Evolutionary conservation across 2,113 vertebrate genomes (phyloP).

Genomic region (Bambusicola thoracicus): DNA sequence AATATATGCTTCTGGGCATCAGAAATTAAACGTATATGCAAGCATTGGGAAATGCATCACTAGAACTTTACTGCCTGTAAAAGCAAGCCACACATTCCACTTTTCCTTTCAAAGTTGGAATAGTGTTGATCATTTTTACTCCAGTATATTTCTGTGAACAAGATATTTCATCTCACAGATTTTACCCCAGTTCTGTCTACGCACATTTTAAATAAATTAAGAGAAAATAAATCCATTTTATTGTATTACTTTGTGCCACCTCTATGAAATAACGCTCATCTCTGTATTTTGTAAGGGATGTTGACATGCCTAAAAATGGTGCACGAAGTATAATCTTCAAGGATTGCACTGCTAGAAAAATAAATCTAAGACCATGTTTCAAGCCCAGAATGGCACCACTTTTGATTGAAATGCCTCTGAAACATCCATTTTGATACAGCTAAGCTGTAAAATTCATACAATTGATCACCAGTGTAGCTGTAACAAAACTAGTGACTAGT

Average conservation of each 20-base stretch:
- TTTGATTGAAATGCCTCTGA: slow-evolving; percentile 78
- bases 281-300: slow-evolving; percentile 76
- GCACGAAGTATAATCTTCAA: slow-evolving; percentile 79
- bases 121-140: slow-evolving; percentile 44
- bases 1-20: not conserved
- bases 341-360: slow-evolving; percentile 73
- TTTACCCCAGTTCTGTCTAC: slow-evolving; percentile 76
- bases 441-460: slow-evolving; percentile 67
- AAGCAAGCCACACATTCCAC: slow-evolving; percentile 6
- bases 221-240: slow-evolving; percentile 83
- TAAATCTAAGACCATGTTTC: slow-evolving; percentile 79
- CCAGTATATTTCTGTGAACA: slow-evolving; percentile 72
- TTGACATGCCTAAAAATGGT: slow-evolving; percentile 81
- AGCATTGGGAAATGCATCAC: not conserved
- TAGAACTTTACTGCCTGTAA: not conserved
- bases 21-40: not conserved
- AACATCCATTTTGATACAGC: slow-evolving; percentile 69
- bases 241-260: slow-evolving; percentile 79
- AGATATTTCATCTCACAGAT: slow-evolving; percentile 77
- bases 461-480: slow-evolving; percentile 67
- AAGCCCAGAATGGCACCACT: slow-evolving; percentile 64
- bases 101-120: slow-evolving; percentile 54
- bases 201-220: slow-evolving; percentile 84
- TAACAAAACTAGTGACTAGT: slow-evolving; percentile 62
- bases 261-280: slow-evolving; percentile 81